Base-by-base conservation (phyloP, 2,113 vertebrate species). In the Xenopus borealis region DNA sequence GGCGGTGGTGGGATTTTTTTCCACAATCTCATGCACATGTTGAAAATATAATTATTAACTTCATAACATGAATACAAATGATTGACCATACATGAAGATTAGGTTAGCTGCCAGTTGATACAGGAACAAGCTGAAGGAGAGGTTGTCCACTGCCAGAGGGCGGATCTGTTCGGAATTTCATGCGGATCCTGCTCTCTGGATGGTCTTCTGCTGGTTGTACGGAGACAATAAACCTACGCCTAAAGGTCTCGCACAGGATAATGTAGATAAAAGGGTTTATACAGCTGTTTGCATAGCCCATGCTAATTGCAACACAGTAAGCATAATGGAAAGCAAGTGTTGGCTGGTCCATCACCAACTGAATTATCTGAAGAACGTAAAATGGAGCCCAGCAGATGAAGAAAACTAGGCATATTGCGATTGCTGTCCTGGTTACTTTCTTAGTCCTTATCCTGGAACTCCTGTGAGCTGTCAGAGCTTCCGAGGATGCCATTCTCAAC, bases 201-300 rank as follows among this genome's bases (percentile, higher is more conserved):
- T 61, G 18, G 40, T 85, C 80, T 65, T 83, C 83, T 1, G 80
- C 76, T 0, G 84, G 85, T 14, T 78, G 78, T 10, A 86, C 44
- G 11, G 86, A 80, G 5, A 88, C 79, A 0, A 83, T 69, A 8
- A 85, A 72, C 17, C 16, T 67, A 55, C 79, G 80, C 68, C 12
- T 72, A 58, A 85, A 81, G 16, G 66, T 84, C 69, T 83, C 79
- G 3, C 85, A 82, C 1, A 87, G 72, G 18, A 83, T 50, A 57
- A 86, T 86, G 65, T 86, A 86, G 59, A 86, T 84, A 27, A 86
- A 85, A 2, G 85, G 83, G 72, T 87, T 88, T 9, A 86, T 79
- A 70, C 82, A 86, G 68, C 85, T 89, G 71, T 84, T 86, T 64
- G 79, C 82, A 4, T 85, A 87, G 16, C 79, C 82, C 66, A 87